Evolutionary conservation across 2,113 vertebrate species (phyloP).

Genomic region (Beaufortia kweichowensis): DNA sequence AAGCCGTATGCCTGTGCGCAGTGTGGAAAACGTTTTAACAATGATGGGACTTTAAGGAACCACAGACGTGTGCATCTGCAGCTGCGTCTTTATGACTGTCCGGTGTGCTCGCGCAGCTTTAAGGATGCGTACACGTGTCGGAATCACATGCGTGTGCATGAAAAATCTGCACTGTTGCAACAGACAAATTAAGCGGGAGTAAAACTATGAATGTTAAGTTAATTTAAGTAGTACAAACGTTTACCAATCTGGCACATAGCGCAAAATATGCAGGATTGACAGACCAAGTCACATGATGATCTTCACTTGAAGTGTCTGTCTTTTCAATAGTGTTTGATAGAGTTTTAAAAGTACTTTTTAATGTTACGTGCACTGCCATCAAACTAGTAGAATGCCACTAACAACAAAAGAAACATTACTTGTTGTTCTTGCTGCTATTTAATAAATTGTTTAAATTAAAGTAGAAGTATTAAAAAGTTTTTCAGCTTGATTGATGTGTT

Average conservation of each 20-base stretch:
- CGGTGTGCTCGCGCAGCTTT: slow-evolving; percentile 56
- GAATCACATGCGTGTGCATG: slow-evolving; percentile 54
- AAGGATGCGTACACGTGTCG: slow-evolving; percentile 61
- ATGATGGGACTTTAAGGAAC: slow-evolving; percentile 56
- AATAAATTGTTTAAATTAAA: neutral
- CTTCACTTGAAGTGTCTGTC: neutral
- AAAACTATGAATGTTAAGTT: neutral
- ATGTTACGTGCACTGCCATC: neutral
- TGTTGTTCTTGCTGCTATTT: neutral
- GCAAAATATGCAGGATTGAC: neutral
- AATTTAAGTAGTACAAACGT: neutral
- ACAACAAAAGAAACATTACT: no score
- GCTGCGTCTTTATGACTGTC: slow-evolving; percentile 53
- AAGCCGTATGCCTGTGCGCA: slow-evolving; percentile 51
- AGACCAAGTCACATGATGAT: neutral
- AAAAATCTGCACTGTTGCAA: neutral
- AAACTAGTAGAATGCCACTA: neutral
- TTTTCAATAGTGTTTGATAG: neutral
- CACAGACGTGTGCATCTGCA: slow-evolving; percentile 52
- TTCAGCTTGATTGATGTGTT: no score
- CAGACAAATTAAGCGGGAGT: neutral
- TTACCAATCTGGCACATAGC: no score
- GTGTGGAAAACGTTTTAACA: slow-evolving; percentile 58
- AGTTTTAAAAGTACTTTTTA: neutral
- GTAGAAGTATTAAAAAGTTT: no score